A percentile compares a stretch with the other conserved stretches of the same genome.
Evolutionary conservation across 2,113 vertebrate species (phyloP).

Genomic region (Rynchops niger): DNA sequence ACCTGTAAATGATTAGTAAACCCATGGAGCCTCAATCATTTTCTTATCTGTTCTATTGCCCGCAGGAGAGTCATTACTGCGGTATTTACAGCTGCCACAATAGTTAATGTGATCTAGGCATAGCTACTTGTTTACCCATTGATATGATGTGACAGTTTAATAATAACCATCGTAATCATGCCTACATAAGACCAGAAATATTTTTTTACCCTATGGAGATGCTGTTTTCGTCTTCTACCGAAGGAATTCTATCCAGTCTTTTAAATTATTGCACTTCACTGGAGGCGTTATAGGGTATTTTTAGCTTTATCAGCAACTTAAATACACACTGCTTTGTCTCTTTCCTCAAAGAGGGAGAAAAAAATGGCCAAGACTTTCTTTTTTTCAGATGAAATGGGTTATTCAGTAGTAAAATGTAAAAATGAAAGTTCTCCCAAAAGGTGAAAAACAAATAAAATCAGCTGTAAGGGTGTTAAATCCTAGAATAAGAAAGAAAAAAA

Average conservation of each 20-base stretch:
- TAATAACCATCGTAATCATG: conserved; percentile 18
- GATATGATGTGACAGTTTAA: conserved; percentile 38
- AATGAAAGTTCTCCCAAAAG: background rate
- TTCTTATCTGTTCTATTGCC: conserved; percentile 3
- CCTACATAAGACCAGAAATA: background rate
- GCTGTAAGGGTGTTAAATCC: background rate
- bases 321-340: background rate
- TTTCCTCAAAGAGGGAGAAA: background rate
- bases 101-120: conserved; percentile 3
- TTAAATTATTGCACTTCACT: background rate
- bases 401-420: background rate
- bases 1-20: background rate
- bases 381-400: background rate
- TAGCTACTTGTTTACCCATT: conserved; percentile 14
- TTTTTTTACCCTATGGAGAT: background rate
- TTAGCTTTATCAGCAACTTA: background rate
- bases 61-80: background rate
- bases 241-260: background rate
- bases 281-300: background rate
- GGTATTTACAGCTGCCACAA: conserved; percentile 37
- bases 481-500: background rate
- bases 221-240: background rate
- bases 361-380: background rate
- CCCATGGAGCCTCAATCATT: background rate
- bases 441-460: background rate